A percentile compares a stretch with the other conserved stretches of the same genome.
Evolutionary conservation across 2,888 invertebrate genomes (phyloP).

Genomic region (Teleogryllus oceanicus): DNA sequence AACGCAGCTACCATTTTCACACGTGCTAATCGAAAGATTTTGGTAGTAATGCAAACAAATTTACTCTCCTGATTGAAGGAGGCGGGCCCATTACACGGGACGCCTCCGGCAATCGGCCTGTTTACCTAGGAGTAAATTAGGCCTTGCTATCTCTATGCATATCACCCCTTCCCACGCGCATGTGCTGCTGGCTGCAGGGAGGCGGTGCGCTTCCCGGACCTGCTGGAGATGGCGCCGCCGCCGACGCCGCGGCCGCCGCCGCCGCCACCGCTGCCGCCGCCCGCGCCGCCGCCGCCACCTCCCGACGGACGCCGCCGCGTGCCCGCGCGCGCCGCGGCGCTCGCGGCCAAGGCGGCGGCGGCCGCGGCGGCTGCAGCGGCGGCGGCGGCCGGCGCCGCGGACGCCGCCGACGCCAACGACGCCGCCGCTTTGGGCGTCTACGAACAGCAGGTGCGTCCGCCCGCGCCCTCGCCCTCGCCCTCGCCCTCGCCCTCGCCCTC

Average conservation of each 20-base stretch:
- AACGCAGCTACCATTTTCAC: too few species aligned
- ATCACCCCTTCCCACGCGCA: too few species aligned
- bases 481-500: too few species aligned
- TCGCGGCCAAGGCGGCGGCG: conserved; percentile 4
- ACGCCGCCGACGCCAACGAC: not conserved
- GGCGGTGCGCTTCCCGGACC: conserved; percentile 6
- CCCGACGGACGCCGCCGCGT: not conserved
- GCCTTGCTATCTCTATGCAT: too few species aligned
- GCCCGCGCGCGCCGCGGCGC: not conserved
- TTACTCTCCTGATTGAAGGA: too few species aligned
- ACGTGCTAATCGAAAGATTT: too few species aligned
- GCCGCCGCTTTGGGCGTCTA: not conserved
- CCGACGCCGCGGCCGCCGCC: not conserved
- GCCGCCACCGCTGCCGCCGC: not conserved
- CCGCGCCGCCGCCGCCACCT: not conserved
- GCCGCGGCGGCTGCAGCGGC: not conserved
- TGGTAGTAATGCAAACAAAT: too few species aligned
- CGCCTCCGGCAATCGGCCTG: too few species aligned
- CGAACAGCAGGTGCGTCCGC: not conserved
- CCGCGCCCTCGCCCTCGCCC: too few species aligned
- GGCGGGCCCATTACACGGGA: too few species aligned
- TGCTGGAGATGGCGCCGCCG: not conserved
- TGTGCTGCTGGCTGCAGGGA: not conserved
- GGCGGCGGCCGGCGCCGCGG: not conserved
- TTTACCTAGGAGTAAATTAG: too few species aligned